phyloP scores from a whole-genome alignment of 1,140 invertebrate species.

The Drosophila teissieri region DNA sequence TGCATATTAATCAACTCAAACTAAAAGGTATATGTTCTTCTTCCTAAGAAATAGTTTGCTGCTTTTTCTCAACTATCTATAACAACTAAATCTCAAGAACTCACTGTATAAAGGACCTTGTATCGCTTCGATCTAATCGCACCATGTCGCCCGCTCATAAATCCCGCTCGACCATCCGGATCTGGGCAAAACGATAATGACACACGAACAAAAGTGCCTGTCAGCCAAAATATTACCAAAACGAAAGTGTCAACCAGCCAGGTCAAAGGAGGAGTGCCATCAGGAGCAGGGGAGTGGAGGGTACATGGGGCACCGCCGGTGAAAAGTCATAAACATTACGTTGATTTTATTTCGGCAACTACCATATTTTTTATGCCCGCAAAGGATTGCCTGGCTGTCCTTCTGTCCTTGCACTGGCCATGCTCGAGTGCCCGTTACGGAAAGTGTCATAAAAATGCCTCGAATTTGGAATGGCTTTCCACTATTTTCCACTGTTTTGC shows the following conservation, averaged over 20 bases:
- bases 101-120: constrained; percentile 17
- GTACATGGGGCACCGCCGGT: constrained; percentile 37
- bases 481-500: constrained; percentile 68
- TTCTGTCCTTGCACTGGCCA: constrained; percentile 22
- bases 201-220: constrained; percentile 73
- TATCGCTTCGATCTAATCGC: constrained; percentile 31
- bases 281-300: constrained; percentile 11
- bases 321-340: constrained; percentile 76
- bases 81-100: constrained; percentile 4
- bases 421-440: constrained; percentile 51
- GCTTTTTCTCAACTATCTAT: not conserved
- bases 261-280: constrained; percentile 47
- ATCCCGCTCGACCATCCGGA: constrained; percentile 35
- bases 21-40: not conserved
- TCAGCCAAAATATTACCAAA: constrained; percentile 59
- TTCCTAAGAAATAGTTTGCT: not conserved
- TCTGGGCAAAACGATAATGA: constrained; percentile 65
- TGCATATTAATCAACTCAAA: not conserved
- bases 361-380: constrained; percentile 57
- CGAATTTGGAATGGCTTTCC: constrained; percentile 41
- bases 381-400: constrained; percentile 48
- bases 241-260: constrained; percentile 63
- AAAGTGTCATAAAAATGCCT: constrained; percentile 76
- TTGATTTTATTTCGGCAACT: constrained; percentile 78
- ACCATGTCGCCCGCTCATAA: constrained; percentile 60